Evolutionary conservation across 1,140 invertebrate genomes (phyloP).

Genomic region (Chelonus insularis): DNA sequence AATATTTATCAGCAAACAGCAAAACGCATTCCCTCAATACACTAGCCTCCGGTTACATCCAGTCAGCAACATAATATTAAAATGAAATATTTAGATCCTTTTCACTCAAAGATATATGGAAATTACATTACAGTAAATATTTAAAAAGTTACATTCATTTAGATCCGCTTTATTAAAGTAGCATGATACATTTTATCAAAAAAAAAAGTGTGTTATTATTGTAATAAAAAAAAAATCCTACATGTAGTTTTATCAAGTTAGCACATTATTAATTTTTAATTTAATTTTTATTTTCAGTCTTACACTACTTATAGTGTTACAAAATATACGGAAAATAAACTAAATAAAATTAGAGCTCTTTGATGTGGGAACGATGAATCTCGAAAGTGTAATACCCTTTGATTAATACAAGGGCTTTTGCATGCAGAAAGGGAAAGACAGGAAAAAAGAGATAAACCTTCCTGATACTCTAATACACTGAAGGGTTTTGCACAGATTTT

Average conservation of each 20-base stretch:
- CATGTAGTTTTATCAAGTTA: no score
- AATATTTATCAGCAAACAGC: slow-evolving; percentile 39
- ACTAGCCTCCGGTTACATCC: slow-evolving; percentile 2
- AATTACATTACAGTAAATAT: background rate
- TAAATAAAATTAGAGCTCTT: slow-evolving; percentile 28
- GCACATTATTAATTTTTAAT: no score
- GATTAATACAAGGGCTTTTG: slow-evolving; percentile 10
- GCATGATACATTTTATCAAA: no score
- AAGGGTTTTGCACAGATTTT: slow-evolving; percentile 6
- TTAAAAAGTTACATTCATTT: no score
- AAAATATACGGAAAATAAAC: slow-evolving; percentile 14
- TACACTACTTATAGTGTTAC: no score
- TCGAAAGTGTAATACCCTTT: slow-evolving; percentile 13
- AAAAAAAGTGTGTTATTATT: no score
- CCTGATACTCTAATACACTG: background rate
- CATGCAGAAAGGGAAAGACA: slow-evolving; percentile 11
- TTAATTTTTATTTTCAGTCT: no score
- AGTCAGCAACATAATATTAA: slow-evolving; percentile 9
- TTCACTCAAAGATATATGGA: background rate
- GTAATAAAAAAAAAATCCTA: no score
- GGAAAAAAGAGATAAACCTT: slow-evolving; percentile 12
- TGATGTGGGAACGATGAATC: slow-evolving; percentile 33
- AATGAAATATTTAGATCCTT: slow-evolving; percentile 18
- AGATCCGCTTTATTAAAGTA: no score
- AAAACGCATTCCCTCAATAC: slow-evolving; percentile 4